Base-by-base conservation (phyloP, 2,888 invertebrate species). In the Osmoderma eremita region DNA sequence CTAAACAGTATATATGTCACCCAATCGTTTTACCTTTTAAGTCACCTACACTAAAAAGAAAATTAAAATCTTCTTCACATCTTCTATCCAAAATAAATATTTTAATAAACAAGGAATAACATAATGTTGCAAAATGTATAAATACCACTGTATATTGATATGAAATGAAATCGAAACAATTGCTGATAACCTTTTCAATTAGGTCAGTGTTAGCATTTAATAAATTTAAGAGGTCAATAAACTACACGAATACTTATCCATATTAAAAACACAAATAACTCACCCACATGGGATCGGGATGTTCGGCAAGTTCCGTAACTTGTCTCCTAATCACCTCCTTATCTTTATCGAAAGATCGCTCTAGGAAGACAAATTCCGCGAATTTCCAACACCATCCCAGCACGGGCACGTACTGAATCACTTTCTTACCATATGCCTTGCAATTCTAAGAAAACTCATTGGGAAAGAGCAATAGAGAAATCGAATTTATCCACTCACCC, bases 321-420 rank as follows among this genome's bases (percentile, higher is more conserved):
- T 96, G 95, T 45, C 84, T 84, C 71, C 89, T 88, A 75, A 98
- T 93, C 69, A 90, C 91, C 77, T 90, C 88, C 80, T 89, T 92
- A 82, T 98, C 98, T 81, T 95, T 93, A 63, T 95, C 93, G 86
- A 91, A 97, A 72, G 92, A 92, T 74, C 97, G 87, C 80, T 96
- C 95, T 67, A 98, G 86, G 83, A 97, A 97, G 69, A 97, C 94
- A 83, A 93, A 93, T 81, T 97, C 97, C 0, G 94, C 93, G 81
- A 96, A 94, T 84, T 94, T 94, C 96, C 97, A 98, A 76, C 93
- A 91, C 97, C 97, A 98, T 38, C 97, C 97, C 74, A 97, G 88
- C 8, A 95, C 90, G 22, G 98, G 98, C 71, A 97, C 86, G 80
- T 93, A 96, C 75, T 92, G 90, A 71, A 97, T 90, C 12, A 91